phyloP scores from a whole-genome alignment of 2,113 vertebrate genomes.

The Pomatostomus ruficeps region DNA sequence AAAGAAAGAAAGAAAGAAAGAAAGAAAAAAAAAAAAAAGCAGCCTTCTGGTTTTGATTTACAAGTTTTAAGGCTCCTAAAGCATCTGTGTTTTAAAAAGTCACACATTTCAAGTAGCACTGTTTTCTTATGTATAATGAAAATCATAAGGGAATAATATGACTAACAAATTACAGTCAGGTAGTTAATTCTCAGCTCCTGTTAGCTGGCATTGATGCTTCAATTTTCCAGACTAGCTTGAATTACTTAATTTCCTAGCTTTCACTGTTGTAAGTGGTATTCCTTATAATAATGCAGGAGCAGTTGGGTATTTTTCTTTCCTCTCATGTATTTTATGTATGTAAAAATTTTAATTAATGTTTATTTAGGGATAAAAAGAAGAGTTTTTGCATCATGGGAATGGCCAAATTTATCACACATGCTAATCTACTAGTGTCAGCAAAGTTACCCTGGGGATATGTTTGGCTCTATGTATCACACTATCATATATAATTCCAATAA shows the following conservation, averaged over 20 bases:
- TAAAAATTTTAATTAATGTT: slow-evolving; percentile 49
- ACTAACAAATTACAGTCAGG: slow-evolving; percentile 46
- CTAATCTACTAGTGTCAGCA: slow-evolving; percentile 3
- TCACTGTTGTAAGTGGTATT: not conserved
- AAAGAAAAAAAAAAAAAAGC: accelerated
- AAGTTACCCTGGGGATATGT: not conserved
- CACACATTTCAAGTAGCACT: not conserved
- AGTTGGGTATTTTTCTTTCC: not conserved
- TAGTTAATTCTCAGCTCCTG: slow-evolving; percentile 45
- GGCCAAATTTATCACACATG: slow-evolving; percentile 7
- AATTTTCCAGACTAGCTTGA: slow-evolving; percentile 44
- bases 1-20: too few relatives aligned
- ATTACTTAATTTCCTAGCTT: slow-evolving; percentile 41
- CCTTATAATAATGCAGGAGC: not conserved
- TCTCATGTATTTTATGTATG: slow-evolving; percentile 8
- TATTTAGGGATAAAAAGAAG: slow-evolving; percentile 47
- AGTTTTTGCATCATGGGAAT: not conserved
- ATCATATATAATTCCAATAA: not conserved
- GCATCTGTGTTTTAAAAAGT: not conserved
- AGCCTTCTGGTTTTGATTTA: not conserved
- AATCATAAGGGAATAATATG: slow-evolving; percentile 16
- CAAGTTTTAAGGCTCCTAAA: not conserved
- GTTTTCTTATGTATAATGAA: slow-evolving; percentile 11
- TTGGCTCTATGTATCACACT: not conserved
- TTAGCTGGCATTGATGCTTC: slow-evolving; percentile 29